Conservation (phyloP, 2,113 vertebrate genomes). For the Geothlypis trichas region DNA sequence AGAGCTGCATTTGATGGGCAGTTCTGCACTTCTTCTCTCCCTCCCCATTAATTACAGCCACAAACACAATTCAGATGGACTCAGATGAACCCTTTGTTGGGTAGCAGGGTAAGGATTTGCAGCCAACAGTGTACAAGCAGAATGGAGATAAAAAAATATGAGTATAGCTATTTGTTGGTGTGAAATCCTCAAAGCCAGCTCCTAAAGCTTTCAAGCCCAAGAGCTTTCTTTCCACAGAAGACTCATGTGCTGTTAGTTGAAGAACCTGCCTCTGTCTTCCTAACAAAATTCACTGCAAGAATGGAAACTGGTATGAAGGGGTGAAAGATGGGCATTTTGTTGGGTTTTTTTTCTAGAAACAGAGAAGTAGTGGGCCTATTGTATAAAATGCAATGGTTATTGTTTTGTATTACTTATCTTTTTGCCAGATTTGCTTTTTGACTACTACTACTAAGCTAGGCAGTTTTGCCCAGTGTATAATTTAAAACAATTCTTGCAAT, state of each 20-base stretch:
- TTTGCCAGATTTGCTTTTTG: not conserved
- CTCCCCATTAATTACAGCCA: not conserved
- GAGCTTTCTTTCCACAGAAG: not conserved
- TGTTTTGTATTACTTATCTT: not conserved
- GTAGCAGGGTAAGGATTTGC: not conserved
- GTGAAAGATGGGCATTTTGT: not conserved
- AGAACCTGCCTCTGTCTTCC: not conserved
- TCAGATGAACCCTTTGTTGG: not conserved
- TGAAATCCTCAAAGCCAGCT: not conserved
- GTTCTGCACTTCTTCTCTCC: not conserved
- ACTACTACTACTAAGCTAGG: not conserved
- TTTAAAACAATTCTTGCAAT: not conserved
- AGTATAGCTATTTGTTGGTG: not conserved
- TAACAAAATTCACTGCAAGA: not conserved
- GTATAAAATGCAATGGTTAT: not conserved
- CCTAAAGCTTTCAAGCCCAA: not conserved
- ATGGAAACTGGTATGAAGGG: not conserved
- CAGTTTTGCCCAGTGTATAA: not conserved
- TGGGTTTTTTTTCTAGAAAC: not conserved
- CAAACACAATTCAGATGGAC: not conserved
- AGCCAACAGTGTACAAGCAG: not conserved
- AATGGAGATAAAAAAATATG: not conserved
- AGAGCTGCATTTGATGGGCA: not conserved
- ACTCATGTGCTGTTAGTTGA: not conserved
- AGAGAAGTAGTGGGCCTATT: not conserved